Evolutionary conservation across 64 coral and sea anemone genomes (phyloP).

Genomic region (Porites lutea): DNA sequence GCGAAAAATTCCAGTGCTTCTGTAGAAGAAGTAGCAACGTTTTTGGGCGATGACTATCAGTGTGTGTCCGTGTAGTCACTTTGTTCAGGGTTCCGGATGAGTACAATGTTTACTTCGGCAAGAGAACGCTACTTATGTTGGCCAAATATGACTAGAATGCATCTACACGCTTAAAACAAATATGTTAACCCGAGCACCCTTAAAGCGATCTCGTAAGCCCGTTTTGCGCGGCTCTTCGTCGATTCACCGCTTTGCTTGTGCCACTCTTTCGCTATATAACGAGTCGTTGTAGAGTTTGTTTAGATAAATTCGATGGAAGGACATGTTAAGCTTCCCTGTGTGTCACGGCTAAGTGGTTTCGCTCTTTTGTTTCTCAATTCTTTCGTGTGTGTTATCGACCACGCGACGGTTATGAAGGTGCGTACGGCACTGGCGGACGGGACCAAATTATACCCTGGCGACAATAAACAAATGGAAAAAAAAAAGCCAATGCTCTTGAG

Average conservation of each 20-base stretch:
- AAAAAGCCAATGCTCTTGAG: not conserved
- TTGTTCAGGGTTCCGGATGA: constrained; percentile 3
- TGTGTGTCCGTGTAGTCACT: not conserved
- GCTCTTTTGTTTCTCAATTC: not conserved
- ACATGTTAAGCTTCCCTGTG: not conserved
- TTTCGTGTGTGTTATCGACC: not conserved
- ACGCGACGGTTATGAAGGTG: constrained; percentile 23
- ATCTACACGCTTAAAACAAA: constrained; percentile 53
- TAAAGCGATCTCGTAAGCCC: not conserved
- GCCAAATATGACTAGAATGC: constrained; percentile 61
- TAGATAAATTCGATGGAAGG: constrained; percentile 39
- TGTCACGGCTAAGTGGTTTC: constrained; percentile 40
- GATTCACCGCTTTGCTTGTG: not conserved
- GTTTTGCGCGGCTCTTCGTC: not conserved
- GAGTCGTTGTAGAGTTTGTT: constrained; percentile 25
- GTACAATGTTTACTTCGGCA: constrained; percentile 23
- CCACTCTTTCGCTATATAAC: not conserved
- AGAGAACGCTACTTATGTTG: constrained; percentile 40
- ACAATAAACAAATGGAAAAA: not conserved
- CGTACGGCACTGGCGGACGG: not conserved
- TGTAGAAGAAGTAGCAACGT: not conserved
- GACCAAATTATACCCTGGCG: not conserved
- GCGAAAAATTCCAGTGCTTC: not conserved
- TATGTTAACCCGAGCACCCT: constrained; percentile 31
- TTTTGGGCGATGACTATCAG: not conserved